Evolutionary conservation across 2,888 invertebrate genomes (phyloP).

Genomic region (Eristalis intricaria): DNA sequence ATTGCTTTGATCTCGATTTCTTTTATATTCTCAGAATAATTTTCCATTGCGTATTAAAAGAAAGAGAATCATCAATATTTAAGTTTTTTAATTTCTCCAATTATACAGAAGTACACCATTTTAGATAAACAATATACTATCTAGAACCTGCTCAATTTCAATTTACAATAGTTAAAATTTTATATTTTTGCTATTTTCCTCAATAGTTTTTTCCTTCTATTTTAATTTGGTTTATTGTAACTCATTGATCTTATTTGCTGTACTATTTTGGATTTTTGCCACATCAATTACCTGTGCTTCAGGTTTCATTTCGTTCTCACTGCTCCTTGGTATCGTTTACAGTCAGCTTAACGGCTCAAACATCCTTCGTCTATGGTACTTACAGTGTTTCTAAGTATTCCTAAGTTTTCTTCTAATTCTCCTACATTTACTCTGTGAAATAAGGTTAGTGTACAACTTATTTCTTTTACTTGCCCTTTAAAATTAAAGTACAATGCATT

Average conservation of each 20-base stretch:
- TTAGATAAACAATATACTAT: slow-evolving; percentile 23
- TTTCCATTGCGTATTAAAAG: too few relatives aligned
- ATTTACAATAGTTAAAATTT: too few relatives aligned
- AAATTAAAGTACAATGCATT: neutral
- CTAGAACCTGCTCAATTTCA: neutral
- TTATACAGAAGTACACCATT: slow-evolving; percentile 23
- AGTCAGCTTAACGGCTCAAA: neutral
- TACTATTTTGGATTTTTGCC: slow-evolving; percentile 2
- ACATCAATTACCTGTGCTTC: neutral
- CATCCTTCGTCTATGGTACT: neutral
- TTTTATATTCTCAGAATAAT: too few relatives aligned
- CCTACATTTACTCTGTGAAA: neutral
- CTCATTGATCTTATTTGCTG: neutral
- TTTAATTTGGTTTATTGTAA: neutral
- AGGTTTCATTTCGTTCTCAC: neutral
- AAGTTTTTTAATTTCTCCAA: too few relatives aligned
- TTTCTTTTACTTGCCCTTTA: neutral
- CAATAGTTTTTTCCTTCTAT: neutral
- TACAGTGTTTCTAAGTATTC: neutral
- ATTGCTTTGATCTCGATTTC: too few relatives aligned
- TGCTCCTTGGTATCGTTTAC: neutral
- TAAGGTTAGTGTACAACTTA: neutral
- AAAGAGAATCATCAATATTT: neutral
- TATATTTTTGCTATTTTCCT: slow-evolving; percentile 15
- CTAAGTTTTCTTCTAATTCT: neutral